Conservation (phyloP, 1,140 invertebrate species). For the Drosophila ohnishii region DNA sequence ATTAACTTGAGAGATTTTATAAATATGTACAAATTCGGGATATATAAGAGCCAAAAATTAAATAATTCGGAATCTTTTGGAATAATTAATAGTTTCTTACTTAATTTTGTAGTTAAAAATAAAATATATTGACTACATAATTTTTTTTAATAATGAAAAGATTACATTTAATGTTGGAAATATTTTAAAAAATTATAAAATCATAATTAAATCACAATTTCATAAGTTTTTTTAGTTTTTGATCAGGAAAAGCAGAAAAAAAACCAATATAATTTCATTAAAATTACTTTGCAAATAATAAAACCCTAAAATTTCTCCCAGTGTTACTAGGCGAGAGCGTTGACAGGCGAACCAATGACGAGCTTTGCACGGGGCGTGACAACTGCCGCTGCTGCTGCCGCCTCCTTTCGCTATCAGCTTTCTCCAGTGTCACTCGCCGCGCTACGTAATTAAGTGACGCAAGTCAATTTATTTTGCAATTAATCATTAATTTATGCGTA, state of each 20-base stretch:
- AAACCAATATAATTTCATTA: neutral
- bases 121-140: neutral
- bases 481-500: slow-evolving; percentile 82
- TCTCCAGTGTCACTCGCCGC: slow-evolving; percentile 50
- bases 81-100: neutral
- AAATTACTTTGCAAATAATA: neutral
- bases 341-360: slow-evolving; percentile 53
- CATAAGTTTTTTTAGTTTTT: too few species aligned
- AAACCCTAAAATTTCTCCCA: neutral
- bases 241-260: too few species aligned
- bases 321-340: slow-evolving; percentile 38
- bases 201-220: too few species aligned
- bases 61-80: too few species aligned
- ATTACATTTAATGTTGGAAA: too few species aligned
- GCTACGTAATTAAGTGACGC: slow-evolving; percentile 75
- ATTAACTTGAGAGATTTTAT: neutral
- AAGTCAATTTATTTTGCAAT: slow-evolving; percentile 83
- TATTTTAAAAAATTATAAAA: too few species aligned
- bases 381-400: slow-evolving; percentile 17
- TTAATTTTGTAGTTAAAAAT: neutral
- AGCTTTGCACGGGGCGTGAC: slow-evolving; percentile 48
- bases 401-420: slow-evolving; percentile 24
- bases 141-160: too few species aligned
- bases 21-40: accelerated
- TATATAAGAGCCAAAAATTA: neutral